Percentiles rank a stretch among this genome's conserved stretches.
These are phyloP conservation scores for Pasiphila rectangulata DNA, from an alignment of 2,888 invertebrate genomes.

Conservation along the genomic window DNA sequence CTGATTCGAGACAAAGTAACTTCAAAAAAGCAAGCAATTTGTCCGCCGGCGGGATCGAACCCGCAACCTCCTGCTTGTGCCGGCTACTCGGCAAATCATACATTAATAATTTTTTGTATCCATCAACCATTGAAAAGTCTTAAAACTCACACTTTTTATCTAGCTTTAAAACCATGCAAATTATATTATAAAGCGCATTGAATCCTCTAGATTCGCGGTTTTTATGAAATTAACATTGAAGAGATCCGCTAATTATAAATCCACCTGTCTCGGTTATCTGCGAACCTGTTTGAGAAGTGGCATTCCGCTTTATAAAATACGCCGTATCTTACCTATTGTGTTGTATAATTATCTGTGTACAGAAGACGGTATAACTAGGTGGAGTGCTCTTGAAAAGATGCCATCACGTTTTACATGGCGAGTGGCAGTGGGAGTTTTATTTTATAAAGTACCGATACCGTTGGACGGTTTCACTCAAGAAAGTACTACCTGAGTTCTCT, in stretches of 20 bases:
- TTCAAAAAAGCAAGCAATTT: too few species aligned
- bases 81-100: too few species aligned
- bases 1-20: too few species aligned
- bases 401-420: neutral
- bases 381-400: conserved; percentile 8
- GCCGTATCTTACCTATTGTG: conserved; percentile 11
- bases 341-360: conserved; percentile 2
- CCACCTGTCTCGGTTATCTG: conserved; percentile 45
- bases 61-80: too few species aligned
- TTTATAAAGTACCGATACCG: neutral
- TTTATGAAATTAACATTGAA: conserved; percentile 50
- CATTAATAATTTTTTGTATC: neutral
- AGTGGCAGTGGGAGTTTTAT: neutral
- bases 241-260: conserved; percentile 44
- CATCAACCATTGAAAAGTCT: neutral
- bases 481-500: too few species aligned
- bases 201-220: conserved; percentile 38
- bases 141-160: neutral
- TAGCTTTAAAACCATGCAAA: conserved; percentile 10
- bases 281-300: conserved; percentile 40
- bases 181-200: conserved; percentile 33
- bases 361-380: neutral
- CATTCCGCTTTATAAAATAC: conserved; percentile 13
- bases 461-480: neutral
- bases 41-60: too few species aligned